A percentile compares a stretch with the other conserved stretches of the same genome.
These are phyloP conservation scores for Champsocephalus gunnari DNA, from an alignment of 2,797 vertebrate genomes.

Conservation along the genomic window DNA sequence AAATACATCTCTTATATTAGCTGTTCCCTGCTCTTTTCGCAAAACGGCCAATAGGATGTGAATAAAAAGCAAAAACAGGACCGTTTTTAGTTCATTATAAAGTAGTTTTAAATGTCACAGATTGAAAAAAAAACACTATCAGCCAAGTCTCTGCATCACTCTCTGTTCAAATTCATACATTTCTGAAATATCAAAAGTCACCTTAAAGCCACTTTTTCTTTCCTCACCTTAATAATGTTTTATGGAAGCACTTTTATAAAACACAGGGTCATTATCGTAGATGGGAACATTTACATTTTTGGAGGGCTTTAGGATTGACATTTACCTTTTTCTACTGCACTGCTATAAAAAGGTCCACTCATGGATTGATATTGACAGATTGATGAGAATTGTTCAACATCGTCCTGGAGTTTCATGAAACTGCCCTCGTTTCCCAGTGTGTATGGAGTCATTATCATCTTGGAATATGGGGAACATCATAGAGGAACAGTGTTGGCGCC, in stretches of 20 bases:
- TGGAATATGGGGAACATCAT: conserved; percentile 36
- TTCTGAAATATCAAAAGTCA: conserved; percentile 17
- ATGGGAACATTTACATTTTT: neutral
- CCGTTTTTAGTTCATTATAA: conserved; percentile 23
- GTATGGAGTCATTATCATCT: conserved; percentile 38
- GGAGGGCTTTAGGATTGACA: neutral
- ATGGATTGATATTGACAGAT: neutral
- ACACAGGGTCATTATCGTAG: neutral
- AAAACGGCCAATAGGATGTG: conserved; percentile 25
- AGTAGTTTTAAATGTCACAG: conserved; percentile 49
- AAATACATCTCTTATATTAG: conserved; percentile 23
- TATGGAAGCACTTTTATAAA: neutral
- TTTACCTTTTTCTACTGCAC: neutral
- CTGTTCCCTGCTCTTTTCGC: conserved; percentile 37
- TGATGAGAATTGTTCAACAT: conserved; percentile 2
- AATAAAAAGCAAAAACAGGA: conserved; percentile 29
- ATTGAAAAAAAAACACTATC: neutral
- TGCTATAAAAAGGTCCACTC: conserved; percentile 9
- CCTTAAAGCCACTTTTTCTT: conserved; percentile 1
- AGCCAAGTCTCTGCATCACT: neutral
- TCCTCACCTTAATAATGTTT: conserved; percentile 10
- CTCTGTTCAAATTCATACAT: conserved; percentile 18
- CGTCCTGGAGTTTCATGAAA: conserved; percentile 3
- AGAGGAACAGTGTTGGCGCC: conserved; percentile 36
- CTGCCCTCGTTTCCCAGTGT: conserved; percentile 11